Conservation (phyloP, 1,140 invertebrate species). For the Samia ricini region DNA sequence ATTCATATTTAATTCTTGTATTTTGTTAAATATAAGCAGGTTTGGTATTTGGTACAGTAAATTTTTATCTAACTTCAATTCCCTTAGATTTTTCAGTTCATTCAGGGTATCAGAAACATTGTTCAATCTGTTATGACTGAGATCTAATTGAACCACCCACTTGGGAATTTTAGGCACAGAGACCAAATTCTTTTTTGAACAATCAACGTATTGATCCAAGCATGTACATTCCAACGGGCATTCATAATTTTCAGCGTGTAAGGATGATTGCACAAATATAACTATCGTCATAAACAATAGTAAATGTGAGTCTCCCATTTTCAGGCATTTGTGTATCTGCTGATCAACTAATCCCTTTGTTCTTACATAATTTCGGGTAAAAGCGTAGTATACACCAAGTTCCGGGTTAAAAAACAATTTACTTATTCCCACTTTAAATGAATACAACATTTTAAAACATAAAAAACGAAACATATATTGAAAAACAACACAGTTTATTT, state of each 20-base stretch:
- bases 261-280: slow-evolving; percentile 49
- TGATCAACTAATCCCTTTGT: slow-evolving; percentile 45
- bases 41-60: slow-evolving; percentile 69
- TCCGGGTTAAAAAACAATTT: slow-evolving; percentile 32
- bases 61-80: slow-evolving; percentile 78
- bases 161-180: slow-evolving; percentile 79
- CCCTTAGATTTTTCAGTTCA: slow-evolving; percentile 58
- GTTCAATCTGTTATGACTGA: slow-evolving; percentile 66
- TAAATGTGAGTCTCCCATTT: slow-evolving; percentile 70
- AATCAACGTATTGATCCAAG: slow-evolving; percentile 79
- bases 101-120: slow-evolving; percentile 54
- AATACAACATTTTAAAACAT: slow-evolving; percentile 47
- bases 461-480: slow-evolving; percentile 26
- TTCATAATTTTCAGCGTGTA: slow-evolving; percentile 65
- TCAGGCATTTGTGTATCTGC: slow-evolving; percentile 62
- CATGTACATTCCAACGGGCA: slow-evolving; percentile 80
- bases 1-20: slow-evolving; percentile 77
- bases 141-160: slow-evolving; percentile 81
- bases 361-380: slow-evolving; percentile 63
- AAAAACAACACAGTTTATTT: slow-evolving; percentile 60
- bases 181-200: slow-evolving; percentile 79
- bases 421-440: slow-evolving; percentile 39
- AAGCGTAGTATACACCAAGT: slow-evolving; percentile 27
- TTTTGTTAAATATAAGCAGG: slow-evolving; percentile 60
- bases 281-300: slow-evolving; percentile 55